Percentiles rank a stretch among this genome's conserved stretches.
phyloP scores from a whole-genome alignment of 1,140 invertebrate species.

The Leguminivora glycinivorella region DNA sequence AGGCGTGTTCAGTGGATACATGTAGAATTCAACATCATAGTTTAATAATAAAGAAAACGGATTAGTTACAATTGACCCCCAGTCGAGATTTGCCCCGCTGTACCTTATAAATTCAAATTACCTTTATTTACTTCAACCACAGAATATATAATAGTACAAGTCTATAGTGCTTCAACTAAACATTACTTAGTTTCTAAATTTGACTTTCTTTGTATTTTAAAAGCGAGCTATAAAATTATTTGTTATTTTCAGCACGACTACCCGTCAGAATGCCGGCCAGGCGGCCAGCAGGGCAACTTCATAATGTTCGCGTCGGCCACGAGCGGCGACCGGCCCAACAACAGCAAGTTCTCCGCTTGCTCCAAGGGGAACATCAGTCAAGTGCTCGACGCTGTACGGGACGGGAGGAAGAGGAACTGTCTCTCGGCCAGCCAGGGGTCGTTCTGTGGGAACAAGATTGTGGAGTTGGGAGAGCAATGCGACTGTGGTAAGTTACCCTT shows the following conservation, averaged over 20 bases:
- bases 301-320: constrained; percentile 99
- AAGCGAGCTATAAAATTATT: constrained; percentile 1
- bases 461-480: constrained; percentile 98
- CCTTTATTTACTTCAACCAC: too few relatives aligned
- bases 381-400: constrained; percentile 94
- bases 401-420: constrained; percentile 96
- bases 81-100: too few relatives aligned
- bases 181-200: too few relatives aligned
- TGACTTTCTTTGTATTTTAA: too few relatives aligned
- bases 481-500: too few relatives aligned
- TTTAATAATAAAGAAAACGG: too few relatives aligned
- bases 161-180: too few relatives aligned
- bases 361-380: constrained; percentile 97
- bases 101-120: too few relatives aligned
- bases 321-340: constrained; percentile 95
- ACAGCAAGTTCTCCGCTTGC: constrained; percentile 96
- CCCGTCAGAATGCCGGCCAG: constrained; percentile 93
- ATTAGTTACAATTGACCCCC: too few relatives aligned
- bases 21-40: too few relatives aligned
- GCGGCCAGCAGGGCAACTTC: constrained; percentile 93
- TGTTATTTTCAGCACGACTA: constrained; percentile 91
- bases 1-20: too few relatives aligned
- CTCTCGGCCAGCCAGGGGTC: constrained; percentile 94
- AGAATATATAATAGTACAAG: too few relatives aligned
- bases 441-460: constrained; percentile 99